Evolutionary conservation across 2,113 vertebrate genomes (phyloP).

Genomic region (Micronycteris hirsuta): DNA sequence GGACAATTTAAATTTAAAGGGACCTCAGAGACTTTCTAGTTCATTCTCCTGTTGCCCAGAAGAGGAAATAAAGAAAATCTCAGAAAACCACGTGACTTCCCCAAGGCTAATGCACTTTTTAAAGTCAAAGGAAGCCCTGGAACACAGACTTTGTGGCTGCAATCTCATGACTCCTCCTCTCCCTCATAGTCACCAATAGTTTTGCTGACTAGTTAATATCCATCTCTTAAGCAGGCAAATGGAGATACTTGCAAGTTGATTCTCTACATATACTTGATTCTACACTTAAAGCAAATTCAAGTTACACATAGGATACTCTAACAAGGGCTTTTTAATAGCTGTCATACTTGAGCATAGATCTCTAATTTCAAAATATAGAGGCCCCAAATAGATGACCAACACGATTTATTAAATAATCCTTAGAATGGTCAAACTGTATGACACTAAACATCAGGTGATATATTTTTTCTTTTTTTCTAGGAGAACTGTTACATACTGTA

Average conservation of each 20-base stretch:
- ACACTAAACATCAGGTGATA: not conserved
- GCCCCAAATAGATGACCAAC: not conserved
- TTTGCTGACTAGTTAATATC: not conserved
- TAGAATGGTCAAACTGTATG: not conserved
- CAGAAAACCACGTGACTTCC: not conserved
- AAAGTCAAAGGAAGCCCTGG: not conserved
- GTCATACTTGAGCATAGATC: not conserved
- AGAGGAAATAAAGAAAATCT: not conserved
- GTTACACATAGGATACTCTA: not conserved
- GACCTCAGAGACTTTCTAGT: not conserved
- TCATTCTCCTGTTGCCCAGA: not conserved
- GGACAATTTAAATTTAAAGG: not conserved
- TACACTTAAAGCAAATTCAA: not conserved
- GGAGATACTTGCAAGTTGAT: not conserved
- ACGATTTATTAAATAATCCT: not conserved
- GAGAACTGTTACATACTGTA: no score
- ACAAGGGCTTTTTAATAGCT: not conserved
- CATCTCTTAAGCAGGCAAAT: not conserved
- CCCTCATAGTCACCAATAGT: no score
- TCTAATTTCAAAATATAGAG: not conserved
- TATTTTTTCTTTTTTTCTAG: not conserved
- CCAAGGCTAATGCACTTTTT: not conserved
- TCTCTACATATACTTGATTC: not conserved
- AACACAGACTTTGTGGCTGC: not conserved
- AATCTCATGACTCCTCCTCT: not conserved